These are phyloP conservation scores for Tretioscincus oriximinensis DNA, from an alignment of 2,113 vertebrate genomes.

Conservation along the genomic window DNA sequence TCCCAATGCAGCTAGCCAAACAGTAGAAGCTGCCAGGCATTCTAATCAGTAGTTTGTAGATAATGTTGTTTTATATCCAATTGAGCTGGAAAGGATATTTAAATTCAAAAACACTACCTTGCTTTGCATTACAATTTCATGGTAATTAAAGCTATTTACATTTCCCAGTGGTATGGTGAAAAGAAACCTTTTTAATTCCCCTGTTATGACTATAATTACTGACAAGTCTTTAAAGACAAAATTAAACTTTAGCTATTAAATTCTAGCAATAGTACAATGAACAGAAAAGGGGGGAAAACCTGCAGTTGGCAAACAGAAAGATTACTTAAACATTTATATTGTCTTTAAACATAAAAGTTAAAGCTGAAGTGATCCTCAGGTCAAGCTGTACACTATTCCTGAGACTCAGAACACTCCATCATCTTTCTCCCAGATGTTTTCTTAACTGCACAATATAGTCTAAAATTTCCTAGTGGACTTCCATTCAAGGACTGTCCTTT, in stretches of 20 bases:
- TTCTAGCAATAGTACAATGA: background rate
- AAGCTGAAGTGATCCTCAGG: background rate
- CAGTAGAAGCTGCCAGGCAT: too few relatives aligned
- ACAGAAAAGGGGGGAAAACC: background rate
- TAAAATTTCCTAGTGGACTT: too few relatives aligned
- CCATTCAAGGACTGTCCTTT: too few relatives aligned
- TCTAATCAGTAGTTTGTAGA: background rate
- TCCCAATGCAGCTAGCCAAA: too few relatives aligned
- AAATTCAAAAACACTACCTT: background rate
- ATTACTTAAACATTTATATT: background rate
- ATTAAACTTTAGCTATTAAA: constrained; percentile 9
- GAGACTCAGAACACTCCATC: too few relatives aligned
- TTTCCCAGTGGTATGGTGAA: background rate
- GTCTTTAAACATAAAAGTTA: background rate
- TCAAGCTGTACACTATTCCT: background rate
- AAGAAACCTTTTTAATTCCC: background rate
- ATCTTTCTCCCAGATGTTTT: too few relatives aligned
- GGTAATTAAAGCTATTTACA: constrained; percentile 13
- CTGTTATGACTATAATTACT: constrained; percentile 21
- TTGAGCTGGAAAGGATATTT: background rate
- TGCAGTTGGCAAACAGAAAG: constrained; percentile 20
- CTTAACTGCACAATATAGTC: too few relatives aligned
- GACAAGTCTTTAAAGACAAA: constrained; percentile 7
- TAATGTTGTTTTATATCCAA: background rate
- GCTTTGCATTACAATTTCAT: background rate